Evolutionary conservation across 2,113 vertebrate species (phyloP).

Genomic region (Picathartes gymnocephalus): DNA sequence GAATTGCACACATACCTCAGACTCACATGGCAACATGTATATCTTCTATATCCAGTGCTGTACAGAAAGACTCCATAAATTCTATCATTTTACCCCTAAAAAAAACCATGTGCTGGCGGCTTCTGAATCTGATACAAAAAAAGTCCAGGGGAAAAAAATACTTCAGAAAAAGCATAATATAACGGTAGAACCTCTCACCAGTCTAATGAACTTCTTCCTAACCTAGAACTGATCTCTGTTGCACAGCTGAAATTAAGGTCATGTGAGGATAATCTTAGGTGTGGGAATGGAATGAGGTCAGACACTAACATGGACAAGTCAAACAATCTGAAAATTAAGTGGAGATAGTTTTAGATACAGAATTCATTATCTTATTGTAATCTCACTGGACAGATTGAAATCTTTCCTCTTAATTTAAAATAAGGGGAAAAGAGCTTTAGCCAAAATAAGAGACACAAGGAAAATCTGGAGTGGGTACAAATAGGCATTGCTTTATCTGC

Average conservation of each 20-base stretch:
- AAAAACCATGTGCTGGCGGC: not conserved
- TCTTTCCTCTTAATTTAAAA: not conserved
- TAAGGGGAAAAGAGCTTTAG: not conserved
- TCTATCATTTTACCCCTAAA: not conserved
- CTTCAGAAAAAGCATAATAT: not conserved
- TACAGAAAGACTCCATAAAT: not conserved
- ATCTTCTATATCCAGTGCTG: not conserved
- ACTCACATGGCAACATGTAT: not conserved
- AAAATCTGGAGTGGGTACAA: not conserved
- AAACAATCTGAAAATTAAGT: not conserved
- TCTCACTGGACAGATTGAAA: not conserved
- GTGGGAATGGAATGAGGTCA: not conserved
- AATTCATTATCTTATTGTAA: not conserved
- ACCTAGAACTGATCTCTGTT: not conserved
- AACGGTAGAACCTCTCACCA: not conserved
- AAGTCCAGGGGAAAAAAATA: not conserved
- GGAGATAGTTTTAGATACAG: not conserved
- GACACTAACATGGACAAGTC: not conserved
- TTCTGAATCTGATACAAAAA: not conserved
- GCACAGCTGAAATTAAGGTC: not conserved
- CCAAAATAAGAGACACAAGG: not conserved
- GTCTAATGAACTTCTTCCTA: not conserved
- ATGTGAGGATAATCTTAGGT: not conserved
- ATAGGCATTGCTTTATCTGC: not conserved
- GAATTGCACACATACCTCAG: not conserved